A percentile compares a stretch with the other conserved stretches of the same genome.
Evolutionary conservation across 2,888 invertebrate species (phyloP).

Genomic region (Dasysyrphus albostriatus): DNA sequence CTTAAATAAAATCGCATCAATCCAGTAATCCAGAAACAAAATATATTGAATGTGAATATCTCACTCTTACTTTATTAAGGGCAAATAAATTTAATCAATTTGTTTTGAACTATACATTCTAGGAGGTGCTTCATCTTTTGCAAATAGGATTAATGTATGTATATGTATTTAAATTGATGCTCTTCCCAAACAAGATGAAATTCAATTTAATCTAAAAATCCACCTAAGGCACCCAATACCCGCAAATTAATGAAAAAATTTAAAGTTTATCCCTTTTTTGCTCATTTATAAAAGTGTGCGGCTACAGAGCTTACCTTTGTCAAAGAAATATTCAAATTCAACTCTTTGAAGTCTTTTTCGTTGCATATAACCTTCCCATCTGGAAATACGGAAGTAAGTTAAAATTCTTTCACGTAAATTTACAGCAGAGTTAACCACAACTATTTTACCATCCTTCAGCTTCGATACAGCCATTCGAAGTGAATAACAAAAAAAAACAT

Average conservation of each 20-base stretch:
- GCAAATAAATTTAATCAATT: background rate
- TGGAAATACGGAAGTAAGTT: background rate
- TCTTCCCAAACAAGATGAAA: background rate
- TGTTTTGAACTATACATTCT: background rate
- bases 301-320: background rate
- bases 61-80: background rate
- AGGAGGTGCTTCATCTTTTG: background rate
- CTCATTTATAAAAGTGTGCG: slow-evolving; percentile 6
- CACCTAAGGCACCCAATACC: background rate
- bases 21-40: background rate
- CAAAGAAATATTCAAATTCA: background rate
- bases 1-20: background rate
- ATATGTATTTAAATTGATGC: background rate
- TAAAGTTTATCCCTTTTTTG: slow-evolving; percentile 9
- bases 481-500: background rate
- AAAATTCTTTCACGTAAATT: slow-evolving; percentile 67
- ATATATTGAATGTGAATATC: background rate
- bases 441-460: slow-evolving; percentile 53
- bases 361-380: background rate
- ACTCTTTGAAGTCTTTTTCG: slow-evolving; percentile 11
- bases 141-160: background rate
- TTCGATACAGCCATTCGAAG: background rate
- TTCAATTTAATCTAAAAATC: slow-evolving; percentile 18
- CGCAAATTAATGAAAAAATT: slow-evolving; percentile 1
- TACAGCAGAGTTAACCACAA: slow-evolving; percentile 67